These are phyloP conservation scores for Mellivora capensis DNA, from an alignment of 2,113 vertebrate species.

Conservation along the genomic window DNA sequence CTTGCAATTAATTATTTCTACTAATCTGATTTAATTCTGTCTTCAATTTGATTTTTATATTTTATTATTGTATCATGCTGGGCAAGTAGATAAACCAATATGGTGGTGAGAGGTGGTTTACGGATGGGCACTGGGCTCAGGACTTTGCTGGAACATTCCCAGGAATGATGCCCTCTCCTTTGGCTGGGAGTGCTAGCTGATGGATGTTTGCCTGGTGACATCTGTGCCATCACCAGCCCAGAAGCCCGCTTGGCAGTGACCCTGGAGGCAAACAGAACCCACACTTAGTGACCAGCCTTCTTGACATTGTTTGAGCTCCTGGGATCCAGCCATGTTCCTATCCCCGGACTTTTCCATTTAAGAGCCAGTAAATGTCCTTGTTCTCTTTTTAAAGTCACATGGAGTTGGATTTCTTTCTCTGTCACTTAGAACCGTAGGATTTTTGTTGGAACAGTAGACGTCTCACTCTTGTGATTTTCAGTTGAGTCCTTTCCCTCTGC, in stretches of 20 bases:
- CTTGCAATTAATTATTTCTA: not conserved
- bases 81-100: not conserved
- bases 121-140: not conserved
- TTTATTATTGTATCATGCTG: not conserved
- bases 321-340: not conserved
- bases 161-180: not conserved
- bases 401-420: not conserved
- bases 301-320: not conserved
- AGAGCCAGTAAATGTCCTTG: not conserved
- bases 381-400: not conserved
- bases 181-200: not conserved
- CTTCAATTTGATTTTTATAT: not conserved
- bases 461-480: not conserved
- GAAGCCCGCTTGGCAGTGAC: not conserved
- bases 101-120: not conserved
- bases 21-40: not conserved
- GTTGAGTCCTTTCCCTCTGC: not conserved
- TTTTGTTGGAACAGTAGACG: not conserved
- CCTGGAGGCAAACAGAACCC: not conserved
- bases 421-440: not conserved
- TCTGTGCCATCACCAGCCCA: not conserved
- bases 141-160: not conserved
- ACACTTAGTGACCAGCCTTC: not conserved
- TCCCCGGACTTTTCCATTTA: not conserved
- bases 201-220: not conserved